Evolutionary conservation across 2,113 vertebrate genomes (phyloP).

Genomic region (Triplophysa tibetana): DNA sequence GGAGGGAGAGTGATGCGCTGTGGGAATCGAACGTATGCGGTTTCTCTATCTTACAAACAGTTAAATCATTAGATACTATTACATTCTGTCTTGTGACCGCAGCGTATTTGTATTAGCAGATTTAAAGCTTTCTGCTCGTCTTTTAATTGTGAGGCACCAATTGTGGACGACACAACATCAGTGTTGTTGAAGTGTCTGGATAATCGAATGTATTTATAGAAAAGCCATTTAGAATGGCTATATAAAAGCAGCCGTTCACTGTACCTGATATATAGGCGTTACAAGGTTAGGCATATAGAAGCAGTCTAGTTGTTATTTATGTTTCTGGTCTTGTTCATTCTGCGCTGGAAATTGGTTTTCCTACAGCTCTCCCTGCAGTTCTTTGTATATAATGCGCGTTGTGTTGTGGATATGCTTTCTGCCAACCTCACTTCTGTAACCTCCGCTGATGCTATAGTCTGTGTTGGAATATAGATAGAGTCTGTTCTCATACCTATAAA

Average conservation of each 20-base stretch:
- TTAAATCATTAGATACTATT: not conserved
- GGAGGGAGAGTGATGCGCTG: not conserved
- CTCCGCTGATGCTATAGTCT: not conserved
- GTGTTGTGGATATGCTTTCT: constrained; percentile 31
- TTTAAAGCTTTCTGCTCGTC: not conserved
- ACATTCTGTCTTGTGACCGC: not conserved
- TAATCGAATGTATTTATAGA: constrained; percentile 2
- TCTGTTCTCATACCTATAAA: not conserved
- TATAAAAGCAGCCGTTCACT: constrained; percentile 27
- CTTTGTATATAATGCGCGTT: constrained; percentile 1
- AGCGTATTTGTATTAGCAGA: not conserved
- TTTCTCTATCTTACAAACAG: constrained; percentile 3
- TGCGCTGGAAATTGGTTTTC: constrained; percentile 29
- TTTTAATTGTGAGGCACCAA: not conserved
- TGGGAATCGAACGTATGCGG: not conserved
- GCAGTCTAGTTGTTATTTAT: constrained; percentile 30
- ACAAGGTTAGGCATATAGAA: constrained; percentile 33
- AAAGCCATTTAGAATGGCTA: constrained; percentile 11
- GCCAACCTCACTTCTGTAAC: constrained; percentile 18
- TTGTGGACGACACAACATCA: not conserved
- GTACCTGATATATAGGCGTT: not conserved
- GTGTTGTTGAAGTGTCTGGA: not conserved
- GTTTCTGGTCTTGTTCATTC: not conserved
- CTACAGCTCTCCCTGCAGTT: constrained; percentile 9
- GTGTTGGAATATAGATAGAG: not conserved